Evolutionary conservation across 2,888 invertebrate species (phyloP).

Genomic region (Gonocerus acuteangulatus): DNA sequence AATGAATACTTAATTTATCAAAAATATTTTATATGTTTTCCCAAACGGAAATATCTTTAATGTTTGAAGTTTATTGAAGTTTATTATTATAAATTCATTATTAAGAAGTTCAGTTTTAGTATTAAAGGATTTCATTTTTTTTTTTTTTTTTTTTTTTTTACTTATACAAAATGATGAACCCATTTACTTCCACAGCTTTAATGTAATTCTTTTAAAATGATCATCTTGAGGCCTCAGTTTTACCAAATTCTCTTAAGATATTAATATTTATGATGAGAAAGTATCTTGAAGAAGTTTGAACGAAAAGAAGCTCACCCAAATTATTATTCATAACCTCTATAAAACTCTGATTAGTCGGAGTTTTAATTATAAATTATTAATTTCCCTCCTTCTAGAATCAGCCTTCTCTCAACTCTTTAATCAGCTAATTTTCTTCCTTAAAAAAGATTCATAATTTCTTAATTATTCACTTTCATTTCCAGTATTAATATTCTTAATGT

Average conservation of each 20-base stretch:
- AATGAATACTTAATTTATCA: too few species aligned
- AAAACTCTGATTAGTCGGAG: conserved; percentile 6
- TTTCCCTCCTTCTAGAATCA: conserved; percentile 3
- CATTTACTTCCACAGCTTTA: not conserved
- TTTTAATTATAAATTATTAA: conserved; percentile 18
- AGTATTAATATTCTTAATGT: not conserved
- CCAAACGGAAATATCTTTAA: too few species aligned
- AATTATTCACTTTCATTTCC: not conserved
- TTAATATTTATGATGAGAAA: conserved; percentile 15
- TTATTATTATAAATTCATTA: too few species aligned
- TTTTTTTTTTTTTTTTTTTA: too few species aligned
- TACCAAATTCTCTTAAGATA: conserved; percentile 12
- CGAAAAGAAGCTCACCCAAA: conserved; percentile 1
- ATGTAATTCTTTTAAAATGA: not conserved
- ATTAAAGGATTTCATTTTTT: too few species aligned
- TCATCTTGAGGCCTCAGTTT: conserved; percentile 10
- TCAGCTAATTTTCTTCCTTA: conserved; percentile 8
- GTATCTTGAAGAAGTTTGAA: not conserved
- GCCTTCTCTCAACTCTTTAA: not conserved
- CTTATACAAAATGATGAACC: not conserved
- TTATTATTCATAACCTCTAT: conserved; percentile 16
- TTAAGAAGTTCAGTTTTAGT: too few species aligned
- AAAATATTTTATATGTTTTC: too few species aligned
- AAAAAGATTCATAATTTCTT: conserved; percentile 16
- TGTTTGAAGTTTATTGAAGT: too few species aligned